phyloP scores from a whole-genome alignment of 2,113 vertebrate genomes.

The Pachycephala philippinensis region DNA sequence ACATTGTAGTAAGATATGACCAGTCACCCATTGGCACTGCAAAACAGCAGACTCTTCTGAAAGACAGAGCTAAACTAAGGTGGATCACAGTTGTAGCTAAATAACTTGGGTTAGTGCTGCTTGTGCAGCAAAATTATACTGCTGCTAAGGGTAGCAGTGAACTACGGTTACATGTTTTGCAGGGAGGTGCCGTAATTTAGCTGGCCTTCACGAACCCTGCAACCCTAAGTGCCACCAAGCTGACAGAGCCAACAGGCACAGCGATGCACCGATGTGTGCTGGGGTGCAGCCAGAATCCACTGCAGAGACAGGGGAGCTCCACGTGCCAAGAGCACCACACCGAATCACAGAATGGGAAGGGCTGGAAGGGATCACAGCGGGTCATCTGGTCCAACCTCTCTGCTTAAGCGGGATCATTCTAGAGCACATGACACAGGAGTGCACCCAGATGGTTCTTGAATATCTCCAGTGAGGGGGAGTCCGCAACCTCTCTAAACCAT shows the following conservation, averaged over 20 bases:
- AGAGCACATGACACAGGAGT: background rate
- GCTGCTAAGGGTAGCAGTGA: background rate
- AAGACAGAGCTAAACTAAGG: background rate
- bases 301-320: no score
- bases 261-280: accelerated
- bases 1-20: background rate
- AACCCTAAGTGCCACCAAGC: background rate
- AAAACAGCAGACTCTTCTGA: background rate
- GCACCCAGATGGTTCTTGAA: background rate
- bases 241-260: background rate
- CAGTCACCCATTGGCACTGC: background rate
- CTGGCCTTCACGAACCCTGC: background rate
- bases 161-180: background rate
- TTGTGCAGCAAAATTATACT: background rate
- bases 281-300: background rate
- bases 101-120: background rate
- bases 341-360: background rate
- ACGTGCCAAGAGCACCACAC: background rate
- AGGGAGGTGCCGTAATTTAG: background rate
- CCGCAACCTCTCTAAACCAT: background rate
- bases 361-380: background rate
- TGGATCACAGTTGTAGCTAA: background rate
- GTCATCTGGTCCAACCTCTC: no score
- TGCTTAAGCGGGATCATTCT: background rate
- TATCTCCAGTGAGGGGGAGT: background rate